phyloP scores from a whole-genome alignment of 2,888 invertebrate genomes.

The Apamea crenata region DNA sequence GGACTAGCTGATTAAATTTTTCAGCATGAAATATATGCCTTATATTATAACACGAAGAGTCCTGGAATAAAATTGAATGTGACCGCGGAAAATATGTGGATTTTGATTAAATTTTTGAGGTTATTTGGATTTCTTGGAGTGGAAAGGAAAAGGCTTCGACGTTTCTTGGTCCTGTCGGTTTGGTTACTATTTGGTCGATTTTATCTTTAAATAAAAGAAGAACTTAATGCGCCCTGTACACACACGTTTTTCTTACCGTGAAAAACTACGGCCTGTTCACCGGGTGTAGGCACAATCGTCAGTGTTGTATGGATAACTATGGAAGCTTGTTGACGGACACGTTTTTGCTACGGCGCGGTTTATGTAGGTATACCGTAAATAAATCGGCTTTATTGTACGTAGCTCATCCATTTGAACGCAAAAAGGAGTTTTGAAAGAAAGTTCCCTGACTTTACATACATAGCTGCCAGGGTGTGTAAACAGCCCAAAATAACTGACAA shows the following conservation, averaged over 20 bases:
- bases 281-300: no score
- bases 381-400: not conserved
- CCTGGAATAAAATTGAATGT: slow-evolving; percentile 56
- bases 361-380: no score
- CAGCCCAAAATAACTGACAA: not conserved
- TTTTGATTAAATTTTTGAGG: slow-evolving; percentile 42
- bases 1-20: slow-evolving; percentile 77
- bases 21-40: slow-evolving; percentile 71
- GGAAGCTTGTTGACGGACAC: no score
- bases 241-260: no score
- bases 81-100: slow-evolving; percentile 42
- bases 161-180: not conserved
- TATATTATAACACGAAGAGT: slow-evolving; percentile 59
- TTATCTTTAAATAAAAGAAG: not conserved
- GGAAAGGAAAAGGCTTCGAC: not conserved
- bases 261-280: no score
- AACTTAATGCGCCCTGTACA: not conserved
- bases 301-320: no score
- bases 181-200: not conserved
- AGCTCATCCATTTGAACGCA: not conserved
- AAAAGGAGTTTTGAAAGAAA: not conserved
- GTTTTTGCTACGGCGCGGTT: no score
- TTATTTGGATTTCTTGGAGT: not conserved
- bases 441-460: not conserved
- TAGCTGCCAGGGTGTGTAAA: not conserved